Percentiles rank a stretch among this genome's conserved stretches.
Evolutionary conservation across 2,797 vertebrate genomes (phyloP).

Genomic region (Galagoides demidoff): DNA sequence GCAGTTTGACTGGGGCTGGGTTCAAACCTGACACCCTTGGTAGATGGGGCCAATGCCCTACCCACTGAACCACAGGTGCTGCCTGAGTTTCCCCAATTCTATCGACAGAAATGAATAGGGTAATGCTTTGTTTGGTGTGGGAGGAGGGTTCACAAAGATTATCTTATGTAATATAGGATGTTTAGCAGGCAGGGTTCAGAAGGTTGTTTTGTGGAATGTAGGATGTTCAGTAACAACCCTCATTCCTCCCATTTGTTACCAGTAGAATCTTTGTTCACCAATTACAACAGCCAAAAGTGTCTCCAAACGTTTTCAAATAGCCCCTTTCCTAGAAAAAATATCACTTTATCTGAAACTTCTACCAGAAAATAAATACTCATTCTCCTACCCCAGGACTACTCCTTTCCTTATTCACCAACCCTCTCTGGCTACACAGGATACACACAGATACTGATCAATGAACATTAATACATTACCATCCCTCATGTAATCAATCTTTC

Average conservation of each 20-base stretch:
- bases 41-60: too few relatives aligned
- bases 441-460: neutral
- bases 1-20: too few relatives aligned
- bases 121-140: too few relatives aligned
- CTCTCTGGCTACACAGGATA: neutral
- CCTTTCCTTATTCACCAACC: neutral
- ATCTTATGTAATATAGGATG: too few relatives aligned
- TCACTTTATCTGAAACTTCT: neutral
- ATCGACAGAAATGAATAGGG: neutral
- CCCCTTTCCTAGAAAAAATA: neutral
- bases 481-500: neutral
- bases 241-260: neutral
- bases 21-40: too few relatives aligned
- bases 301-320: neutral
- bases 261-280: neutral
- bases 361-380: neutral
- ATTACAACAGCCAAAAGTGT: neutral
- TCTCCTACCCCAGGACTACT: neutral
- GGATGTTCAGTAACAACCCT: neutral
- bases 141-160: too few relatives aligned
- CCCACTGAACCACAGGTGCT: too few relatives aligned
- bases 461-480: neutral
- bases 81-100: neutral
- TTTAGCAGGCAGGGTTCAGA: neutral
- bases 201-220: neutral